Evolutionary conservation across 2,888 invertebrate species (phyloP), one percentile per base, ranked within the genome.

Genomic region (Sarcophaga subvicina): DNA sequence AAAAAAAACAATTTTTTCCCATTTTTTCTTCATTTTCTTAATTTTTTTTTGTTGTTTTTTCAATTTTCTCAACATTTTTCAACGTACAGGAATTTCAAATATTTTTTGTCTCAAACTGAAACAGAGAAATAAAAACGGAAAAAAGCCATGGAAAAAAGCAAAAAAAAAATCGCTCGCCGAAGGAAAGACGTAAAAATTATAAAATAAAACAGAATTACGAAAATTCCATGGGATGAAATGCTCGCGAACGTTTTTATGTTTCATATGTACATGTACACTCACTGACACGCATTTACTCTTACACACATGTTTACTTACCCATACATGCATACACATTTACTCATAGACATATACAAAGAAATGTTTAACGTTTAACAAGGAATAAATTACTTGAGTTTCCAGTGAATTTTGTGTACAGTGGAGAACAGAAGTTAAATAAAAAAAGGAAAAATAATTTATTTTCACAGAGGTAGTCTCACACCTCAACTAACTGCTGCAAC

Each of bases 31-130:
- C 59, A 88, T 87, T 14, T 22, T 22, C 22, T 22, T 22, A 1
- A 22, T 22, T 22, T 22, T 54, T 67, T 69, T 81, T 76, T 73
- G 83, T 80, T 75, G 63, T 83, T 79, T 86, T 63, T 82, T 71
- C 81, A 76, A 80, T 83, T 83, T 86, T 85, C 86, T 87, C 86
- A 87, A 88, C 87, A 89, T 89, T 85, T 88, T 88, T 89, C 79
- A 88, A 88, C 88, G 89, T 89, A 88, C 88, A 86, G 85, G 88
- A 89, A 89, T 89, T 88, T 88, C 75, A 89, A 88, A 89, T 88
- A 89, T 89, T 88, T 88, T 87, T 84, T 84, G 84, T 84, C 81
- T 82, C 87, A 87, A 83, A 62, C 47, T 11, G 71, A 67, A 37
- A 72, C n/a, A 25, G 67, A 76, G 63, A 62, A 71, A 76, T 49